A percentile compares a stretch with the other conserved stretches of the same genome.
Conservation (phyloP, 2,797 vertebrate species). For the Anguilla marmorata region DNA sequence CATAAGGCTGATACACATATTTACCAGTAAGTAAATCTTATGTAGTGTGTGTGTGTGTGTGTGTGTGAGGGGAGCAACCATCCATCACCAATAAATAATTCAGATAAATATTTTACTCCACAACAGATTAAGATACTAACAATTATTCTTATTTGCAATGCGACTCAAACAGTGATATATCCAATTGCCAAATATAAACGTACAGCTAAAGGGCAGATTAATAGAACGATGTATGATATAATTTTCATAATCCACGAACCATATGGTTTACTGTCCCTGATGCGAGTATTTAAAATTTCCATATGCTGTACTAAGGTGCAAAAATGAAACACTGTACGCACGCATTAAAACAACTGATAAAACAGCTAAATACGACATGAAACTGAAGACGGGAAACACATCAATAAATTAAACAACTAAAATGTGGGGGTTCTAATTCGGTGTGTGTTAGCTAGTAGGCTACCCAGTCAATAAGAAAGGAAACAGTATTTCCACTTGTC, state of each 20-base stretch:
- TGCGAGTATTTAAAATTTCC: neutral
- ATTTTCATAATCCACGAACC: constrained; percentile 12
- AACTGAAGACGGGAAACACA: neutral
- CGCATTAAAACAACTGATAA: constrained; percentile 6
- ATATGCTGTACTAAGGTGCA: constrained; percentile 13
- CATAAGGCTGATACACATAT: constrained; percentile 6
- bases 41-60: neutral
- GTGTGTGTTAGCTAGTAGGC: neutral
- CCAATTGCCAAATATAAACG: neutral
- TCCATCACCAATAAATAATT: constrained; percentile 32
- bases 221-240: constrained; percentile 20
- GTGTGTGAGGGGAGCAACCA: constrained; percentile 20
- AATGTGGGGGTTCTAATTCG: neutral
- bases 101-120: constrained; percentile 37
- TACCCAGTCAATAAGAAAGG: constrained; percentile 18
- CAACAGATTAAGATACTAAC: constrained; percentile 14
- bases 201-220: constrained; percentile 37
- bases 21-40: constrained; percentile 1
- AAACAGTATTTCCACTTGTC: constrained; percentile 20
- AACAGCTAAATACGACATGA: constrained; percentile 2
- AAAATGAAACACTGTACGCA: neutral
- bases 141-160: neutral
- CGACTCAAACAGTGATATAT: neutral
- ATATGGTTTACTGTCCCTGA: constrained; percentile 7
- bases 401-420: neutral